Percentiles rank a stretch among this genome's conserved stretches.
These are phyloP conservation scores for Acleris holmiana DNA, from an alignment of 2,888 invertebrate species.

Conservation along the genomic window DNA sequence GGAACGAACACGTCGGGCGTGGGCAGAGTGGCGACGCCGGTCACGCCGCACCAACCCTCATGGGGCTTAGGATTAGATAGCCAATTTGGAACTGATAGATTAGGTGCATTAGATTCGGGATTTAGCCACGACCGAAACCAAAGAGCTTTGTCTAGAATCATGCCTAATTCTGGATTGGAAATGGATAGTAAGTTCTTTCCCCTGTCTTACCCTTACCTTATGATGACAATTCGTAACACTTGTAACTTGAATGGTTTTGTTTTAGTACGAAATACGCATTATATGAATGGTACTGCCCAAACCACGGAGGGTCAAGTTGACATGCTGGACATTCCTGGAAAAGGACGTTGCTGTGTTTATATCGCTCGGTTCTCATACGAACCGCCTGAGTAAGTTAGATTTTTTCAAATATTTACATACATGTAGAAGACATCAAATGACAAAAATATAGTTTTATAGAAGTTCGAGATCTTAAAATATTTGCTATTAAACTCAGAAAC, in stretches of 20 bases:
- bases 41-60: conserved; percentile 85
- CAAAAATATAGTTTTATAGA: too few relatives aligned
- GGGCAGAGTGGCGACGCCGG: conserved; percentile 86
- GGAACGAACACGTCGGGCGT: conserved; percentile 71
- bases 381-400: conserved; percentile 85
- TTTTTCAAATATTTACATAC: too few relatives aligned
- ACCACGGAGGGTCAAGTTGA: conserved; percentile 91
- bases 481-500: too few relatives aligned
- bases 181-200: conserved; percentile 68
- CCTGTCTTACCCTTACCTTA: conserved; percentile 1
- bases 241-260: conserved; percentile 25
- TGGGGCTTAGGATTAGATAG: conserved; percentile 86
- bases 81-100: conserved; percentile 85
- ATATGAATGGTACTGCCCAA: conserved; percentile 82
- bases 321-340: conserved; percentile 97
- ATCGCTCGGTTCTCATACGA: conserved; percentile 92
- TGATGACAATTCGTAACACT: neutral
- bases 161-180: conserved; percentile 76
- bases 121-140: conserved; percentile 85
- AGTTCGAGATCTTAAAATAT: too few relatives aligned
- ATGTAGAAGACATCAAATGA: too few relatives aligned
- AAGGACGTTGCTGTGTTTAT: conserved; percentile 96
- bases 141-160: conserved; percentile 82
- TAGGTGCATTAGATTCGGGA: conserved; percentile 81
- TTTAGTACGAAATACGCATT: conserved; percentile 79